Base-by-base conservation (phyloP, 2,797 vertebrate species). In the Pseudochromis fuscus region DNA sequence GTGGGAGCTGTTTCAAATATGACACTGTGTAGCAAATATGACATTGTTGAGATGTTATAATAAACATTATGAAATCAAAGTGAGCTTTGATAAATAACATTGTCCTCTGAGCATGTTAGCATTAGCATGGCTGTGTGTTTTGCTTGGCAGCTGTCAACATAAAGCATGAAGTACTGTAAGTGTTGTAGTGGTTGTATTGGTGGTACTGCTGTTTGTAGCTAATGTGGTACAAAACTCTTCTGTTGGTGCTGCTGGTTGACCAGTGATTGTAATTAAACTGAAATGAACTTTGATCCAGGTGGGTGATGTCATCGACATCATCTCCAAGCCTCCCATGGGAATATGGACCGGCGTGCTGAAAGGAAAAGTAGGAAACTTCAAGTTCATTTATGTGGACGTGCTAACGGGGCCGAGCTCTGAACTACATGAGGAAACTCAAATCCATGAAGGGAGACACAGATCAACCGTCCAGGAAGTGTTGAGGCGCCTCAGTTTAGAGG, bases 301-400 rank as follows among this genome's bases (percentile, higher is more conserved):
- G 73, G 97, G 96, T 80, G 96, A 99, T 33, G 89, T 96, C 63
- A 98, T 99, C 77, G 95, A 98, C 61, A 96, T 99, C 60, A 96
- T 98, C 66, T 94, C 93, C 81, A 98, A 96, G 90, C 95, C 96
- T 0, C 94, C 95, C 15, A 97, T 98, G 96, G 98, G 97, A 28
- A 98, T 95, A 85, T 99, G 98, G 97, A 98, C 94, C 0, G 98
- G 97, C 46, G 91, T 96, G 93, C 75, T 99, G 73, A 95, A 97
- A 40, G 94, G 95, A 77, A 96, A 94, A 85, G 87, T 95, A 19
- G 97, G 98, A 55, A 95, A 91, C 79, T 99, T 99, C 87, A 99
- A 99, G 88, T 99, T 99, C 77, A 96, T 99, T 89, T 99, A 98
- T 0, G 97, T 98, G 72, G 96, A 99, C 44, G 66, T 96, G 88